These are phyloP conservation scores for Hydraecia micacea DNA, from an alignment of 2,888 invertebrate species.

Conservation along the genomic window DNA sequence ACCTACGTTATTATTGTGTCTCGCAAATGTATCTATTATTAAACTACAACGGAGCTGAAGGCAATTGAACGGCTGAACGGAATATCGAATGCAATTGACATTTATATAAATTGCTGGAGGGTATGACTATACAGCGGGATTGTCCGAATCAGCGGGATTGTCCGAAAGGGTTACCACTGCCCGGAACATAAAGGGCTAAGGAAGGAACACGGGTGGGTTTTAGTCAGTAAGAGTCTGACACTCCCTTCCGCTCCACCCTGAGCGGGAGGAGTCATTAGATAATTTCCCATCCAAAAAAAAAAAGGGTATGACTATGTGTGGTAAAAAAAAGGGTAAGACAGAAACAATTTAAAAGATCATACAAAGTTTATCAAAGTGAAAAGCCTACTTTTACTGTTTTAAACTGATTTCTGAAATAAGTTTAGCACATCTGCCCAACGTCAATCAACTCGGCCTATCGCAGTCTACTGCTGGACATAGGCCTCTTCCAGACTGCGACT, in stretches of 20 bases:
- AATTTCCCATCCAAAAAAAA: no score
- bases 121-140: not conserved
- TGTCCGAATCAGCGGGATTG: no score
- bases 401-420: not conserved
- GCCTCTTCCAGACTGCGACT: not conserved
- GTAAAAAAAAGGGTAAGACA: no score
- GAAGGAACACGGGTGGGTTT: no score
- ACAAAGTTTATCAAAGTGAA: not conserved
- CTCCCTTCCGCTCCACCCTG: no score
- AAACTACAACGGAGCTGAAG: conserved; percentile 25
- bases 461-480: not conserved
- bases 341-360: not conserved
- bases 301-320: no score
- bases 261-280: no score
- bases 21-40: conserved; percentile 24
- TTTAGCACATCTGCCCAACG: not conserved
- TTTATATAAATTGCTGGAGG: conserved; percentile 15
- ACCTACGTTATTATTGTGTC: not conserved
- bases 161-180: no score
- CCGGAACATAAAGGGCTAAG: no score
- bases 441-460: not conserved
- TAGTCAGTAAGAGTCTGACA: no score
- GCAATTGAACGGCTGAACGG: conserved; percentile 1
- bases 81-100: conserved; percentile 21
- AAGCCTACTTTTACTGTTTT: no score